phyloP scores from a whole-genome alignment of 1,140 invertebrate species.

The Nasonia longicornis region DNA sequence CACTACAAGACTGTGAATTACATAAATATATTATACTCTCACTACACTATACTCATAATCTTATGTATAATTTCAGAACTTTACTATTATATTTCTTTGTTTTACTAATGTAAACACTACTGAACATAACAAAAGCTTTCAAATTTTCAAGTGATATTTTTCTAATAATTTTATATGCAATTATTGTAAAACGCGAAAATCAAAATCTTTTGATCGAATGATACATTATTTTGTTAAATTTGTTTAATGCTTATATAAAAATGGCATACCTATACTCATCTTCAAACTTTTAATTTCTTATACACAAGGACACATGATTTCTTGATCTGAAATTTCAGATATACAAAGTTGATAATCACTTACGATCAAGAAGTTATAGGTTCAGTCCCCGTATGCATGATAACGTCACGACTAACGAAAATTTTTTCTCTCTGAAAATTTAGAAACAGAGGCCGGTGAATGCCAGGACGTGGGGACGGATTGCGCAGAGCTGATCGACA shows the following conservation, averaged over 20 bases:
- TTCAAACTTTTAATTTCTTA: neutral
- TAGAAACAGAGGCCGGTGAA: constrained; percentile 67
- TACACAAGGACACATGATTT: neutral
- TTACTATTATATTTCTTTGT: neutral
- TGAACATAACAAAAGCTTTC: neutral
- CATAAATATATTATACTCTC: neutral
- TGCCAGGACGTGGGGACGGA: constrained; percentile 65
- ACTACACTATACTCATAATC: neutral
- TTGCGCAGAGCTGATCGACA: constrained; percentile 68
- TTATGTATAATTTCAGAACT: neutral
- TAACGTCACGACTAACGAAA: neutral
- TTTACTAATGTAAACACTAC: neutral
- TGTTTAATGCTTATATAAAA: neutral
- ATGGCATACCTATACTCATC: neutral
- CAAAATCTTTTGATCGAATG: too few species aligned
- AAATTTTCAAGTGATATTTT: neutral
- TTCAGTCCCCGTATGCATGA: neutral
- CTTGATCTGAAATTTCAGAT: neutral
- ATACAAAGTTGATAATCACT: neutral
- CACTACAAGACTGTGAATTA: constrained; percentile 43
- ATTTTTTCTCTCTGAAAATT: constrained; percentile 47
- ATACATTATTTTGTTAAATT: neutral
- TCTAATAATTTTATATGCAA: neutral
- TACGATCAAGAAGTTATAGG: neutral
- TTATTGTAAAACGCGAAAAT: too few species aligned